These are phyloP conservation scores for Cassiopea andromeda DNA, from an alignment of 30 jellyfish, hydroid and myxozoan species.

Conservation along the genomic window DNA sequence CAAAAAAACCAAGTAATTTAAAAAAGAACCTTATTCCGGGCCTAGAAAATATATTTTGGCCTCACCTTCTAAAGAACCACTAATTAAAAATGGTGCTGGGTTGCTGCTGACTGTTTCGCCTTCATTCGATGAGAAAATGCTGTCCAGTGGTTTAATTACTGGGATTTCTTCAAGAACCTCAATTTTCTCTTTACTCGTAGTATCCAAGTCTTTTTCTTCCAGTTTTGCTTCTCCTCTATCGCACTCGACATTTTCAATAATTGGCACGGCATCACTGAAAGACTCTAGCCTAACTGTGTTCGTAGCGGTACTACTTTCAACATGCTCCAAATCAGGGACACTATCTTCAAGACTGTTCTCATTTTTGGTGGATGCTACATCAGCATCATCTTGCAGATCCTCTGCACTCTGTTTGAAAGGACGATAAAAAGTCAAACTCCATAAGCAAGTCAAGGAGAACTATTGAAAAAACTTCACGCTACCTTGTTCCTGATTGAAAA, in stretches of 20 bases:
- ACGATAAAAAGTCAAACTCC: not conserved
- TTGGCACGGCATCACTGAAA: constrained; percentile 39
- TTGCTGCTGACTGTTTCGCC: not conserved
- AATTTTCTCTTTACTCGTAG: not conserved
- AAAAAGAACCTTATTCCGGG: not conserved
- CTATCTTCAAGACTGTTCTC: not conserved
- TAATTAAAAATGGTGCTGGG: constrained; percentile 38
- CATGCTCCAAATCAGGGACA: constrained; percentile 47
- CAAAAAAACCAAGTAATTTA: not conserved
- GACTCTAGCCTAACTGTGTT: constrained; percentile 35
- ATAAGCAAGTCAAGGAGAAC: too few relatives aligned
- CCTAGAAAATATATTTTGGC: not conserved
- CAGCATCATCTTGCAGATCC: not conserved
- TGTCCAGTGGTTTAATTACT: constrained; percentile 8
- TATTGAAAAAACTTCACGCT: too few relatives aligned
- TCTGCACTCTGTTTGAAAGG: not conserved
- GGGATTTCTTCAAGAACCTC: constrained; percentile 33
- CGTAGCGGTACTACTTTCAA: not conserved
- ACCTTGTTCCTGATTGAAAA: too few relatives aligned
- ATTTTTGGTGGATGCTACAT: not conserved
- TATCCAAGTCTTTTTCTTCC: not conserved
- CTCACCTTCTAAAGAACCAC: constrained; percentile 70
- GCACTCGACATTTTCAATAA: not conserved
- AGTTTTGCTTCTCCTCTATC: not conserved
- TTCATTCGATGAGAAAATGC: constrained; percentile 20